Percentiles rank a stretch among this genome's conserved stretches.
phyloP scores from a whole-genome alignment of 2,797 vertebrate species.

The Centroberyx gerrardi region DNA sequence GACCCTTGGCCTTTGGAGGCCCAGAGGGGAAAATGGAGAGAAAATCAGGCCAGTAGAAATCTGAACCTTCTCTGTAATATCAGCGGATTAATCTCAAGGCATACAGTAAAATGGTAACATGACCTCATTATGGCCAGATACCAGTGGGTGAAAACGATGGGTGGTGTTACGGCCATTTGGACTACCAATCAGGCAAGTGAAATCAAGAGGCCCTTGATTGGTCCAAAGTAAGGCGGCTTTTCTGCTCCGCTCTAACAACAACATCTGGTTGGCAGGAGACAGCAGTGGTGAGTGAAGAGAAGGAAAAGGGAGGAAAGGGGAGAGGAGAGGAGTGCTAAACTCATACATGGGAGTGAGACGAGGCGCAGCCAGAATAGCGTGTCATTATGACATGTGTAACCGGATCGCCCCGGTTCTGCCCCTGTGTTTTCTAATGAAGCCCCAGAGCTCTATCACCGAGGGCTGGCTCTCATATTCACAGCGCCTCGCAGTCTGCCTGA shows the following conservation, averaged over 20 bases:
- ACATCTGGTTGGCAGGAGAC: slow-evolving; percentile 79
- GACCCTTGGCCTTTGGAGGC: slow-evolving; percentile 62
- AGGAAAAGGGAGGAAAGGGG: slow-evolving; percentile 52
- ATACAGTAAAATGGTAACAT: slow-evolving; percentile 72
- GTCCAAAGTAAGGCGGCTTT: slow-evolving; percentile 66
- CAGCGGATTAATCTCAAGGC: slow-evolving; percentile 72
- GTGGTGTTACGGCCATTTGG: slow-evolving; percentile 65
- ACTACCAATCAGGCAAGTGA: slow-evolving; percentile 59
- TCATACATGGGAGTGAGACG: slow-evolving; percentile 44
- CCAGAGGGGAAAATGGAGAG: slow-evolving; percentile 33
- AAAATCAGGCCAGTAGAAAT: slow-evolving; percentile 66
- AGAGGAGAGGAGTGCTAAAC: slow-evolving; percentile 46
- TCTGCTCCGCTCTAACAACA: slow-evolving; percentile 67
- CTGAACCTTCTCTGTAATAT: slow-evolving; percentile 67
- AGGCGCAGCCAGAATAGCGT: slow-evolving; percentile 66
- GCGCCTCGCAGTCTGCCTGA: slow-evolving; percentile 67
- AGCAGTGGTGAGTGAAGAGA: slow-evolving; percentile 60
- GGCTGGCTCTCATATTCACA: slow-evolving; percentile 61
- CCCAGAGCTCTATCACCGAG: slow-evolving; percentile 63
- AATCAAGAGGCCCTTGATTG: slow-evolving; percentile 72
- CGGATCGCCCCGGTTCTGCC: slow-evolving; percentile 60
- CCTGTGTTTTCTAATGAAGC: slow-evolving; percentile 67
- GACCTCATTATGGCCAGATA: slow-evolving; percentile 68
- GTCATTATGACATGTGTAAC: slow-evolving; percentile 74
- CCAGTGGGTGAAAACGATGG: slow-evolving; percentile 57